phyloP scores from a whole-genome alignment of 2,797 vertebrate species.

The Bovichtus diacanthus region DNA sequence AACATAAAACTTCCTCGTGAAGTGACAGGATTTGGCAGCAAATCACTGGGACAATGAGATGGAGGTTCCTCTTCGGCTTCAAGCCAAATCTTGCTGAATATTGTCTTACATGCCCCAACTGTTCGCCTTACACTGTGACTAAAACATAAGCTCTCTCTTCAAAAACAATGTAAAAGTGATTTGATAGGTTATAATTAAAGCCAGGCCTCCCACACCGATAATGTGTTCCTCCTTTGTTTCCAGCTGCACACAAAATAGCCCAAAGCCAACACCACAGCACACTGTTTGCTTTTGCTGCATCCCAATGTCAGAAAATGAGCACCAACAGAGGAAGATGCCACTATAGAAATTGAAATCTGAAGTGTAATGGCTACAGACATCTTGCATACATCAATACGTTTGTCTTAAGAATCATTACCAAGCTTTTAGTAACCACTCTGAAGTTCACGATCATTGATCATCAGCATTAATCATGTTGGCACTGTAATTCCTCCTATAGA shows the following conservation, averaged over 20 bases:
- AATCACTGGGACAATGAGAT: too few species aligned
- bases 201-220: conserved; percentile 26
- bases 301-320: conserved; percentile 22
- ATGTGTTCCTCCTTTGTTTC: conserved; percentile 45
- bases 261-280: conserved; percentile 26
- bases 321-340: conserved; percentile 10
- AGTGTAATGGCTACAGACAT: too few species aligned
- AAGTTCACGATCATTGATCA: conserved; percentile 38
- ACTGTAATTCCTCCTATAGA: conserved; percentile 38
- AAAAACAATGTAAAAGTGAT: conserved; percentile 26
- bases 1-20: conserved; percentile 17
- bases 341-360: neutral
- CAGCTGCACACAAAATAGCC: conserved; percentile 45
- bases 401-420: conserved; percentile 3
- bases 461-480: conserved; percentile 35
- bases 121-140: conserved; percentile 15
- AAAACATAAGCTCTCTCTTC: conserved; percentile 14
- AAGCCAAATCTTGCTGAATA: conserved; percentile 26
- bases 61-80: conserved; percentile 6
- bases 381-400: too few species aligned
- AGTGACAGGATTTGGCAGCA: neutral
- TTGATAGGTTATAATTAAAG: conserved; percentile 38
- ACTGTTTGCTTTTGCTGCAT: conserved; percentile 24
- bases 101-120: conserved; percentile 28
- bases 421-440: conserved; percentile 24